Evolutionary conservation across 2,888 invertebrate genomes (phyloP), one percentile per base, ranked within the genome.

Genomic region (Latrodectus elegans): DNA sequence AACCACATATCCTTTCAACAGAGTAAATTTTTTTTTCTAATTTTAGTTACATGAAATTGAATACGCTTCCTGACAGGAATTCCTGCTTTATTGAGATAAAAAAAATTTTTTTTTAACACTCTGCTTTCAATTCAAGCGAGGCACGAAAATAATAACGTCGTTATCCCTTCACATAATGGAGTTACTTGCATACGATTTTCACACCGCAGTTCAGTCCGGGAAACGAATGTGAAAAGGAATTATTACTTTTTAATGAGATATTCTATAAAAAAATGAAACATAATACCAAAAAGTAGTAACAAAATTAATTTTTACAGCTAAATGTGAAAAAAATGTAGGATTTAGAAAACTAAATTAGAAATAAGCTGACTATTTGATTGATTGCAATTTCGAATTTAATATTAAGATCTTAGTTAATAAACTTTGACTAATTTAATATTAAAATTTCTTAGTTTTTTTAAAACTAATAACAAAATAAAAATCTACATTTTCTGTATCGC

Each of bases 11-110:
- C 38, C 38, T 38, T 38, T 38, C 38, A 38, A 38, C 4, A 38
- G 38, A 38, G 38, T 38, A 38, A 6, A 38, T 1, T 1, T 6
- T 38, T 38, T 38, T 38, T 38, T 38, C 38, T 38, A 38, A 38
- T 38, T 38, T 38, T 38, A 38, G 38, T 77, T 73, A 73, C 65
- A 15, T 72, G 68, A 78, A 65, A 84, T 78, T 84, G 84, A 72
- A 73, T 72, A 65, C 67, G 64, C 60, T 78, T 84, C 78, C 84
- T 76, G 71, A 52, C 84, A 84, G 78, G 84, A 84, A 84, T 84
- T 84, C 84, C 84, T 84, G 84, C 65, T 67, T 71, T 22, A 17
- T 52, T 14, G 53, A 51, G 67, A 78, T 53, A 17, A 68, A 52
- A 55, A 38, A 17, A n/a, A n/a, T n/a, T 75, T 70, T 60, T 52